Base-by-base conservation (phyloP, 2,797 vertebrate genomes). In the Rhodeus uyekii region DNA sequence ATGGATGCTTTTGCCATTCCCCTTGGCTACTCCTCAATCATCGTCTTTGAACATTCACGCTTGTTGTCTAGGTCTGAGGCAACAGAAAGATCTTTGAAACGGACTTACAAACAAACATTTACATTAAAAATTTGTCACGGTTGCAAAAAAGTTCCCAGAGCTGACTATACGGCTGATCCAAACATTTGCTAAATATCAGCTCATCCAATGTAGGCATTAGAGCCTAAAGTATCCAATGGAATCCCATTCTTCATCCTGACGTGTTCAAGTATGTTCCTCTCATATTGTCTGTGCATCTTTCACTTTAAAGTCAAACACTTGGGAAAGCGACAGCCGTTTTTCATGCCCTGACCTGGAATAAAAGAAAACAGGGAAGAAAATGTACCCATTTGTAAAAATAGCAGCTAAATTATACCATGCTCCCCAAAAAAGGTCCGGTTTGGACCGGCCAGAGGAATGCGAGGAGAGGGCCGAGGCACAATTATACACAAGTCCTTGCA, bases 401-500 rank as follows among this genome's bases (percentile, higher is more conserved):
- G 92, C 86, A 67, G 87, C 90, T 82, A 94, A 95, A 95, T 95
- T 94, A 95, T 92, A 95, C 92, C 88, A 90, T 90, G 90, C 90
- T 90, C 64, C 64, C 75, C 83, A 89, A 87, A 90, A 87, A 91
- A 90, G 86, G 78, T 84, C 87, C 78, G 89, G 90, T 91, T 91
- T 88, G 88, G 89, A 87, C 89, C 80, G 86, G 89, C 86, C 87
- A 90, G 88, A 94, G 90, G 89, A 94, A 95, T 93, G 91, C 84
- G 81, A 87, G 74, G 85, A 90, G 88, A 91, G 16, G 85, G 78
- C 68, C 7, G 84, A 86, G 86, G 84, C 89, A 84, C 80, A 92
- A 87, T 87, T 85, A 88, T 90, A 87, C 89, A 88, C 82, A 86
- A 87, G 88, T 87, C 84, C 87, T 78, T 64, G 75, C 29, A 64